Evolutionary conservation across 2,113 vertebrate species (phyloP).

Genomic region (Peucedramus taeniatus): DNA sequence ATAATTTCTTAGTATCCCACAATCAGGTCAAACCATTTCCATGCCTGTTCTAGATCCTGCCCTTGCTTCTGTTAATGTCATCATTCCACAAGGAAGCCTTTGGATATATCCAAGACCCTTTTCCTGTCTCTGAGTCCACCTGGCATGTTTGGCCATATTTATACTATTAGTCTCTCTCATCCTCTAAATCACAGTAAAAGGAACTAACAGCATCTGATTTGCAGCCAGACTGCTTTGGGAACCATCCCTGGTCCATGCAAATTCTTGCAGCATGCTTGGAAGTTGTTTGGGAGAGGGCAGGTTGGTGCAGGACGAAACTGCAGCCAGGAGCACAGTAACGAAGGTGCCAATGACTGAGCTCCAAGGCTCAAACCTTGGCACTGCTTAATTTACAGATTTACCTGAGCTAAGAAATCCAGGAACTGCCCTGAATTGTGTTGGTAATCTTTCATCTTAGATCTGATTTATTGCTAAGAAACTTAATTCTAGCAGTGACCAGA

Average conservation of each 20-base stretch:
- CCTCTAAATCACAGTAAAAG: not conserved
- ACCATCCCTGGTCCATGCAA: not conserved
- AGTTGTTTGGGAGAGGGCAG: slow-evolving; percentile 6
- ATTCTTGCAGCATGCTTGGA: not conserved
- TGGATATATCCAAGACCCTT: not conserved
- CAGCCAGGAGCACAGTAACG: not conserved
- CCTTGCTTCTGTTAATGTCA: not conserved
- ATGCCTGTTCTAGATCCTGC: not conserved
- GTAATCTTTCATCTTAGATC: not conserved
- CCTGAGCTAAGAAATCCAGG: slow-evolving; percentile 19
- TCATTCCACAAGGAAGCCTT: not conserved
- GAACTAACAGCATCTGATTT: not conserved
- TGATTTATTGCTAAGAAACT: not conserved
- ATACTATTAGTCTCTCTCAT: not conserved
- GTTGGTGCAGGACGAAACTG: not conserved
- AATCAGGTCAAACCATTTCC: not conserved
- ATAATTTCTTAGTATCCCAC: not conserved
- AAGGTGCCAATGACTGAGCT: not conserved
- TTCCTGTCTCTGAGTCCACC: not conserved
- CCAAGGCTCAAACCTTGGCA: not conserved
- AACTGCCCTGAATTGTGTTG: not conserved
- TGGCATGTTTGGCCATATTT: not conserved
- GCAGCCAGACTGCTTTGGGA: not conserved
- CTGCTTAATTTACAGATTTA: not conserved
- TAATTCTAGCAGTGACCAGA: slow-evolving; percentile 7